A percentile compares a stretch with the other conserved stretches of the same genome.
Conservation (phyloP, 2,113 vertebrate species). For the Lophura nycthemera region DNA sequence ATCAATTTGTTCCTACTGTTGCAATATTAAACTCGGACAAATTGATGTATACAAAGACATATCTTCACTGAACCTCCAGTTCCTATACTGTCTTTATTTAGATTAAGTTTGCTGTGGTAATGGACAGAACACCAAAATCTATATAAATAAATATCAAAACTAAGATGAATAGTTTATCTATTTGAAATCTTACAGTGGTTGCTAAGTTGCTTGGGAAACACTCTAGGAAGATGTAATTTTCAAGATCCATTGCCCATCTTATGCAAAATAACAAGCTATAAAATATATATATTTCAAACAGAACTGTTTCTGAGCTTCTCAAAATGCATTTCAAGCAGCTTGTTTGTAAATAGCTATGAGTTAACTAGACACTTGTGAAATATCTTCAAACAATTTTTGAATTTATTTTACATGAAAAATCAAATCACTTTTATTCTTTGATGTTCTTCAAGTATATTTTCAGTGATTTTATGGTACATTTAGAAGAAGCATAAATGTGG, state of each 20-base stretch:
- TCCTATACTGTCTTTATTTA: neutral
- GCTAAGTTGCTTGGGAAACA: neutral
- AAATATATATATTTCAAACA: neutral
- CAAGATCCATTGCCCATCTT: neutral
- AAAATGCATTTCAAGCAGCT: neutral
- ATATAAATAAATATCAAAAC: neutral
- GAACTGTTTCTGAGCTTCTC: neutral
- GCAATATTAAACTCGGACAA: neutral
- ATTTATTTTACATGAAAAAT: neutral
- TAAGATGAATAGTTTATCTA: neutral
- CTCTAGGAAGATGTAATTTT: neutral
- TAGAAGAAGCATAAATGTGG: neutral
- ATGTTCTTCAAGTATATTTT: neutral
- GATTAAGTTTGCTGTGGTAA: neutral
- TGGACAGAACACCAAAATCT: neutral
- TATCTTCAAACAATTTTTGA: neutral
- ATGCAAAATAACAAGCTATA: neutral
- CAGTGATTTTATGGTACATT: neutral
- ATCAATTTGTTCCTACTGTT: neutral
- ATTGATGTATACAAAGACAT: neutral
- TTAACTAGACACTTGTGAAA: neutral
- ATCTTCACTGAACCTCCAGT: neutral
- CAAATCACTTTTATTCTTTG: neutral
- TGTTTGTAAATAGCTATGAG: neutral
- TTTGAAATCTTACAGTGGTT: neutral